Conservation (phyloP, 2,888 invertebrate genomes). For the Lithosia quadra region DNA sequence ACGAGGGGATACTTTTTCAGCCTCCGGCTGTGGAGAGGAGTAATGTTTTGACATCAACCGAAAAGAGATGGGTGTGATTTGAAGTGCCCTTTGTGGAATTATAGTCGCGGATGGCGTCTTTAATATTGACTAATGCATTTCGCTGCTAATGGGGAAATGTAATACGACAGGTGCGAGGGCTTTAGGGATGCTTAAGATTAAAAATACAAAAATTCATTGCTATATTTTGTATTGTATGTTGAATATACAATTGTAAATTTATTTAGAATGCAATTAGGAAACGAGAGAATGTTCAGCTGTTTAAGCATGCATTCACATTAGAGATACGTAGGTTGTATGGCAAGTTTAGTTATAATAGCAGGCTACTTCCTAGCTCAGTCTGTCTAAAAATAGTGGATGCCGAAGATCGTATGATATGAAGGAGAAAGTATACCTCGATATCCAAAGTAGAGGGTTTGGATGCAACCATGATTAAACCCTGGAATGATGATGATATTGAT, state of each 20-base stretch:
- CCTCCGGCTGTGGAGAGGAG: conserved; percentile 76
- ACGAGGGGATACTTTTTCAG: conserved; percentile 80
- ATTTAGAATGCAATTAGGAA: neutral
- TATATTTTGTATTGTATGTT: conserved; percentile 8
- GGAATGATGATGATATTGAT: neutral
- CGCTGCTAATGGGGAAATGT: conserved; percentile 80
- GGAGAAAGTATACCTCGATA: neutral
- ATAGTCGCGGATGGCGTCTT: conserved; percentile 84
- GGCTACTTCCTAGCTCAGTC: too few relatives aligned
- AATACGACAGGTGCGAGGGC: conserved; percentile 82
- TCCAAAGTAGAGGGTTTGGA: neutral
- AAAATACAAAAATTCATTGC: conserved; percentile 52
- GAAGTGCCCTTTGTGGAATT: conserved; percentile 87
- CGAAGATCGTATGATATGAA: neutral
- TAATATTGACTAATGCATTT: conserved; percentile 87
- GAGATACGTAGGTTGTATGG: neutral
- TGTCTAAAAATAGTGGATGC: too few relatives aligned
- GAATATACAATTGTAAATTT: neutral
- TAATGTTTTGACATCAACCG: conserved; percentile 85
- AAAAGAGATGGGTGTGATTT: conserved; percentile 86
- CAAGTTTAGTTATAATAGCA: neutral
- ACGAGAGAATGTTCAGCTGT: neutral
- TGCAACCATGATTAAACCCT: neutral
- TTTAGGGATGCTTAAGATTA: conserved; percentile 63
- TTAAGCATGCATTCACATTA: neutral